Conservation (phyloP, 2,888 invertebrate genomes). For the Argyresthia goedartella region DNA sequence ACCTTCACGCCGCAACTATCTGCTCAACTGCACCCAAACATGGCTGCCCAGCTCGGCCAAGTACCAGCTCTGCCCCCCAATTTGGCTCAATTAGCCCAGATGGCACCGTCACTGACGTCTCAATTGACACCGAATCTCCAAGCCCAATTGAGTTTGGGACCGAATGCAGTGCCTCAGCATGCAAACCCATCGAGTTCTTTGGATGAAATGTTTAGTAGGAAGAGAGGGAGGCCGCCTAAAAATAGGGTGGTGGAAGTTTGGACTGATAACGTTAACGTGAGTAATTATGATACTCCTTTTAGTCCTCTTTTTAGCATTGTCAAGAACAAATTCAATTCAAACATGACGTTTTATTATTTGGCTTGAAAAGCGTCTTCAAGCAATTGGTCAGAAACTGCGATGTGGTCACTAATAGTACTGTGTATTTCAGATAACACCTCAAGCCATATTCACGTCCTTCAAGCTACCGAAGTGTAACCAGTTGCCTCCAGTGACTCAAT, state of each 20-base stretch:
- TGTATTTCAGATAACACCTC: constrained; percentile 69
- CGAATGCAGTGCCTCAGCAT: constrained; percentile 49
- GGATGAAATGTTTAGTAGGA: constrained; percentile 93
- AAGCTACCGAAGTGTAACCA: constrained; percentile 84
- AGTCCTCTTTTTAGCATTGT: too few species aligned
- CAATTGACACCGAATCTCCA: constrained; percentile 55
- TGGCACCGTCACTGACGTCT: constrained; percentile 53
- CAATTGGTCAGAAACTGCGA: too few species aligned
- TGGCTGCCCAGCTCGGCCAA: constrained; percentile 62
- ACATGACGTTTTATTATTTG: too few species aligned
- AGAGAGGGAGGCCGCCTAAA: constrained; percentile 96
- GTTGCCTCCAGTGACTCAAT: constrained; percentile 44
- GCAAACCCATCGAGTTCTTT: constrained; percentile 76
- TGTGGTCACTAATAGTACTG: too few species aligned
- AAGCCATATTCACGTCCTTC: constrained; percentile 94
- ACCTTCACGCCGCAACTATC: constrained; percentile 63
- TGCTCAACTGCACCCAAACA: constrained; percentile 60
- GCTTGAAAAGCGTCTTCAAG: too few species aligned
- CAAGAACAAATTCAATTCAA: too few species aligned
- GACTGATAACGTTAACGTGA: constrained; percentile 85
- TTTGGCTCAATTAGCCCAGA: constrained; percentile 57
- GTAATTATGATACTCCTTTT: constrained; percentile 25
- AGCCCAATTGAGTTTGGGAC: constrained; percentile 51
- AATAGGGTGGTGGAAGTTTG: constrained; percentile 94
- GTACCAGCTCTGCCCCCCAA: constrained; percentile 55